phyloP scores from a whole-genome alignment of 2,797 vertebrate genomes.

The Galagoides demidoff region DNA sequence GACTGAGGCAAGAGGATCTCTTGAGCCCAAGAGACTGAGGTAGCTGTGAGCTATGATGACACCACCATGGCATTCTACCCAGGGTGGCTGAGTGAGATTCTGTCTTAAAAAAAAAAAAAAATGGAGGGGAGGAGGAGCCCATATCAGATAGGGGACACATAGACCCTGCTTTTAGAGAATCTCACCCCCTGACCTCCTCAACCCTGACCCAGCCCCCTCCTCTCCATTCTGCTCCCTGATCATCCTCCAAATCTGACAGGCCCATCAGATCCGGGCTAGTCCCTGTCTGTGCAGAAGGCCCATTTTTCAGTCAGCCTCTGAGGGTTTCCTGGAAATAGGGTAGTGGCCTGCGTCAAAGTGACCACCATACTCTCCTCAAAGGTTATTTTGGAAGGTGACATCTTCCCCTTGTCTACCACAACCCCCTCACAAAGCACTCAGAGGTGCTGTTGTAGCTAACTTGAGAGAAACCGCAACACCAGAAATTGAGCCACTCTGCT shows the following conservation, averaged over 20 bases:
- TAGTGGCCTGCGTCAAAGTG: slow-evolving; percentile 41
- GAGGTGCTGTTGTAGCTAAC: neutral
- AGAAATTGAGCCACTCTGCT: neutral
- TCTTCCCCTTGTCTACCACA: slow-evolving; percentile 40
- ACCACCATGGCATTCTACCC: no score
- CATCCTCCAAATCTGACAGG: neutral
- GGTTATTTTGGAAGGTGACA: slow-evolving; percentile 65
- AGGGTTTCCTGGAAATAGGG: slow-evolving; percentile 61
- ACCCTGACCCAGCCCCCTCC: neutral
- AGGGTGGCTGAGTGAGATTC: no score
- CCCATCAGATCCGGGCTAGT: neutral
- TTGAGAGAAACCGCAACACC: slow-evolving; percentile 24
- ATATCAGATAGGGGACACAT: neutral
- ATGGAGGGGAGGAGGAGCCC: neutral
- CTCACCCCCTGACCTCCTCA: neutral
- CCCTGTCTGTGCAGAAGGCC: neutral
- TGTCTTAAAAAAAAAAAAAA: no score
- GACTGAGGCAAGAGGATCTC: no score
- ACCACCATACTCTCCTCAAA: neutral
- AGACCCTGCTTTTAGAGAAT: neutral
- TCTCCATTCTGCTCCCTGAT: neutral
- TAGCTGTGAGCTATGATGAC: no score
- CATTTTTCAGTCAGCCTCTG: neutral
- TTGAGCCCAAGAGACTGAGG: no score
- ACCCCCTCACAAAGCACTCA: neutral